These are phyloP conservation scores for Eidolon helvum DNA, from an alignment of 2,113 vertebrate genomes.

Conservation along the genomic window DNA sequence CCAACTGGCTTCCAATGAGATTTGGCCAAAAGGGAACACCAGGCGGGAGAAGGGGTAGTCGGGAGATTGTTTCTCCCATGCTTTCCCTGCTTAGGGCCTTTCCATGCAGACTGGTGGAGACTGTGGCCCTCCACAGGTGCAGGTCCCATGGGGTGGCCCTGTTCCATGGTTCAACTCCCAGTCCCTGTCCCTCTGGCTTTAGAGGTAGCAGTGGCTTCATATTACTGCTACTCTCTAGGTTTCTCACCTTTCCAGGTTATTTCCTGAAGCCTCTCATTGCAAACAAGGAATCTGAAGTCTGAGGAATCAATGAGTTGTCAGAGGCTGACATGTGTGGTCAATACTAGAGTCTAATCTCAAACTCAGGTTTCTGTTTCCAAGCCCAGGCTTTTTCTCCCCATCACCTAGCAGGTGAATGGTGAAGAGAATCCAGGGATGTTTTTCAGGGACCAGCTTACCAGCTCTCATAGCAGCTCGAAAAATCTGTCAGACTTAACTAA, in stretches of 20 bases:
- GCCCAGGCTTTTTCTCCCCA: neutral
- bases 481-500: neutral
- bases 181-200: neutral
- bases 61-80: neutral
- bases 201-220: neutral
- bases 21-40: neutral
- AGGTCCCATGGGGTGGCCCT: too few relatives aligned
- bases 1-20: neutral
- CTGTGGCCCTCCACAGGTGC: neutral
- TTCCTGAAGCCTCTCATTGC: neutral
- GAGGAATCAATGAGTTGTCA: neutral
- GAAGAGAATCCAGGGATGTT: neutral
- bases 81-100: neutral
- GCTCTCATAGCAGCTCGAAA: neutral
- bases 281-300: neutral
- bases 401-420: neutral
- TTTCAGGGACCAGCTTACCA: neutral
- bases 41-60: neutral
- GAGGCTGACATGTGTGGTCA: neutral
- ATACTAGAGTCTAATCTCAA: neutral
- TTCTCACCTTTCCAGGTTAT: neutral
- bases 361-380: neutral
- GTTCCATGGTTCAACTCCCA: neutral
- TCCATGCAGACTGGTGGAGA: neutral
- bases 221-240: neutral